Percentiles rank a stretch among this genome's conserved stretches.
phyloP scores from a whole-genome alignment of 2,113 vertebrate genomes.

The Cyrtonyx montezumae region DNA sequence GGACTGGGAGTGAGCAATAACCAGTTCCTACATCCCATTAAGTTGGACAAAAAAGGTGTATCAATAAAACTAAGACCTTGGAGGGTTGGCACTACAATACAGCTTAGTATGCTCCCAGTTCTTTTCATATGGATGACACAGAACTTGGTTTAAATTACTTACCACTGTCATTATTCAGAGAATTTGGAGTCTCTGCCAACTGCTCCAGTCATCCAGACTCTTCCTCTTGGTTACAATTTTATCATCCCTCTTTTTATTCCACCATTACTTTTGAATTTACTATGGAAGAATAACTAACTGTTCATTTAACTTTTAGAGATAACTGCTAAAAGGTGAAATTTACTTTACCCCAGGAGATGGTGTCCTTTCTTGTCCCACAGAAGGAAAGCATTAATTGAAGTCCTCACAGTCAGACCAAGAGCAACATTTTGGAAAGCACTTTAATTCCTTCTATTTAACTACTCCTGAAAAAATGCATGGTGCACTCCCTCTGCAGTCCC shows the following conservation, averaged over 20 bases:
- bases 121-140: fast-evolving
- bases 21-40: fast-evolving
- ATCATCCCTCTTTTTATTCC: not conserved
- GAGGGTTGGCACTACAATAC: not conserved
- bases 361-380: not conserved
- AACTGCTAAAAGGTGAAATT: not conserved
- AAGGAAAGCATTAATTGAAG: not conserved
- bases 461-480: fast-evolving
- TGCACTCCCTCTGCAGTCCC: not conserved
- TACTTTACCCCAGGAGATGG: not conserved
- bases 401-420: not conserved
- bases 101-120: not conserved
- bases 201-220: not conserved
- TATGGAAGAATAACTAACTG: not conserved
- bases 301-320: not conserved
- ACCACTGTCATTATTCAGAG: not conserved
- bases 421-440: not conserved
- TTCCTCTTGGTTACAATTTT: not conserved
- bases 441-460: not conserved
- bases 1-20: not conserved
- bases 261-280: not conserved
- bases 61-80: fast-evolving
- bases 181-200: fast-evolving
- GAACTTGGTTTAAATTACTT: not conserved
- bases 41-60: fast-evolving